Evolutionary conservation across 2,797 vertebrate species (phyloP), one percentile per base, ranked within the genome.

Genomic region (Brachymystax lenok): DNA sequence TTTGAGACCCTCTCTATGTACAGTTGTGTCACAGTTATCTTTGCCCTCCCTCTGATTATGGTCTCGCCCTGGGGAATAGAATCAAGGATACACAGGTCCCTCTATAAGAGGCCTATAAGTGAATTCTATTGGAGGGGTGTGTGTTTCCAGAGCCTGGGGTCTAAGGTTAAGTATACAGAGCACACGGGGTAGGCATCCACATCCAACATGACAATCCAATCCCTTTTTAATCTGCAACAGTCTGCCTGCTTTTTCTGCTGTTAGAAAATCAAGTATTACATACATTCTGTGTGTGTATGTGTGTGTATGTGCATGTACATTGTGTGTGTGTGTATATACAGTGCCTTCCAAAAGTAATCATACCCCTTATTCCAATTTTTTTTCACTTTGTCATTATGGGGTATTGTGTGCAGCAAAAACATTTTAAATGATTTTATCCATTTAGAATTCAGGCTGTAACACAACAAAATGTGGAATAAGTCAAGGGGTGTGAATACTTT

Each of bases 171-270:
- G 71, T 74, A 75, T 69, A 40, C 78, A 21, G 40, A 79, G 64
- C 21, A 21, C 71, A 71, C 74, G 76, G 63, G 76, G 24, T 79
- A 5, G 52, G 52, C 52, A 35, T 28, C 46, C 12, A 19, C 6
- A n/a, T 56, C 51, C 50, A 74, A 80, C 61, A 79, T 87, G 82
- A 75, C 3, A 72, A 77, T 72, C 54, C 80, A 74, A 13, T 69
- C 64, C 77, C 69, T 83, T 86, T 88, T 82, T 77, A n/a, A 84
- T 84, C 69, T 87, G 30, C 19, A 27, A 24, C 71, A 74, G 76
- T 74, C 79, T 80, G 71, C 52, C 59, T 67, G n/a, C 80, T 79
- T 85, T 83, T 85, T 85, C 78, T 75, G 54, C 77, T 76, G 79
- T 79, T 81, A 54, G 19, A 17, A 54, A 54, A 54, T 54, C 52